Conservation (phyloP, 2,797 vertebrate genomes). For the Lepidocolaptes lacrymiger region DNA sequence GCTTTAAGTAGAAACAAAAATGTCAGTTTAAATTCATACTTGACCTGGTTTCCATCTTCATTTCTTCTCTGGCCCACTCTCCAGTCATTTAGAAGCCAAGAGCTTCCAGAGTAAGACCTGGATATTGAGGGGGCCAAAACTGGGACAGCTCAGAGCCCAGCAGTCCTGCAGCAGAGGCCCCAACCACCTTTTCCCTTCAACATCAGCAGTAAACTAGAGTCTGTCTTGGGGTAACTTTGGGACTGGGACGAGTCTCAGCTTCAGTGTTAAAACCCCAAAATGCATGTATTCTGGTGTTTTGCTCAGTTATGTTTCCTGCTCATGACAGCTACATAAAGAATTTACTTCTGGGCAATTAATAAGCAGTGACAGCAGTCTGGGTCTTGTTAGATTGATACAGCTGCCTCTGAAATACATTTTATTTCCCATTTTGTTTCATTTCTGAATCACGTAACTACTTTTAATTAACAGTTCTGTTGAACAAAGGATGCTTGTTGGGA, state of each 20-base stretch:
- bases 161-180: neutral
- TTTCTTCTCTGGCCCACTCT: neutral
- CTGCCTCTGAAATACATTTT: neutral
- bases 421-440: neutral
- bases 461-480: neutral
- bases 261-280: neutral
- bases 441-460: neutral
- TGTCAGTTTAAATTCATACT: neutral
- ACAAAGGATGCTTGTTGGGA: neutral
- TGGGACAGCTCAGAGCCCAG: neutral
- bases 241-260: neutral
- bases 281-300: neutral
- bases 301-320: neutral
- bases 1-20: conserved; percentile 28
- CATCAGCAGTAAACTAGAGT: neutral
- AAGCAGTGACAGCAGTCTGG: neutral
- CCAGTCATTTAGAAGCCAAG: neutral
- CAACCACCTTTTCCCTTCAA: neutral
- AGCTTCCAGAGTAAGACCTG: neutral
- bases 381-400: neutral
- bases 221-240: neutral
- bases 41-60: neutral
- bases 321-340: neutral
- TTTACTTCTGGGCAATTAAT: neutral
- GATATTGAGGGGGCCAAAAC: neutral